Base-by-base conservation (phyloP, 2,888 invertebrate genomes). In the Empis stercorea region DNA sequence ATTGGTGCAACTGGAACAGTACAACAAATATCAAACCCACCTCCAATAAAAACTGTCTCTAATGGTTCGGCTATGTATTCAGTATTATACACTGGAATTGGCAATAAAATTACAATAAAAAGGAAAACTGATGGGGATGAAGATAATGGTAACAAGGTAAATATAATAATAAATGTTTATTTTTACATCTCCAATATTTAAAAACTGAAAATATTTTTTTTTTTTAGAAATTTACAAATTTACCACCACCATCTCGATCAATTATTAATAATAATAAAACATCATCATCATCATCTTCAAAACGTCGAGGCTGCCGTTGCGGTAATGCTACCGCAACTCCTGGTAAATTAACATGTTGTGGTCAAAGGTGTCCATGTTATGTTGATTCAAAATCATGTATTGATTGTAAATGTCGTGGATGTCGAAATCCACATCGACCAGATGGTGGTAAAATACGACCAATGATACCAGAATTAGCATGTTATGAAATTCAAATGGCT, bases 281-380 rank as follows among this genome's bases (percentile, higher is more conserved):
- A 16, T 37, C 37, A 45, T 42, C 45, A 15, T 14, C 53, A 39
- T 67, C 45, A 15, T 14, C 53, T 38, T 67, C 69, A 53, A 76
- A 81, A 58, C 75, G 81, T 56, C 79, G 80, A 69, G 87, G 88
- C 13, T 94, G 93, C 63, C 76, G 92, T 50, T 94, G 94, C 72
- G 93, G 93, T 4, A 87, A 88, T 68, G 87, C 91, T 1, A 88
- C 92, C 0, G 80, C 87, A 1, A 84, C 84, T 15, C 91, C 92
- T 0, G 91, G 91, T 5, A 91, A 88, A 64, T 69, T 92, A 39
- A 93, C 93, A 0, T 95, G 94, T 62, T 91, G 93, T 61, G 93
- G 93, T 0, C 92, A 92, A 64, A 73, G 94, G 52, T 95, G 94
- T 71, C 91, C 92, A 0, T 95, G 94, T 68, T 95, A 94, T 67